Base-by-base conservation (phyloP, 2,797 vertebrate species). In the Streptopelia turtur region DNA sequence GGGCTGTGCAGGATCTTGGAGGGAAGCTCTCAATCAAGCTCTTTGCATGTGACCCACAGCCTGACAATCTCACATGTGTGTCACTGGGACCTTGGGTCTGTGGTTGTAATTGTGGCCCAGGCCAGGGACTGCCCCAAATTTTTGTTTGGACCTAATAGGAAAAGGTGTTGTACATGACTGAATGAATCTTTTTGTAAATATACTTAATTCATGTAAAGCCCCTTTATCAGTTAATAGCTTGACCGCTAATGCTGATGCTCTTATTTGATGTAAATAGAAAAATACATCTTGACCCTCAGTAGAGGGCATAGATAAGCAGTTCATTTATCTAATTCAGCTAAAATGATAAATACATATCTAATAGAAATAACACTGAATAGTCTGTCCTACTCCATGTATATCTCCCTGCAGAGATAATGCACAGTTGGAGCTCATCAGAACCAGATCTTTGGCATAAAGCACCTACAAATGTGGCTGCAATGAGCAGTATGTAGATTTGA, bases 321-420 rank as follows among this genome's bases (percentile, higher is more conserved):
- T 83, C 21, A 75, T 89, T 91, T 96, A 61, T 93, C 77, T 82
- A 57, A 70, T 5, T 88, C 27, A 89, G 47, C 24, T 89, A n/a
- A 57, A 61, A 96, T 94, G 53, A 47, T 59, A 93, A 94, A 71
- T 94, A 50, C 16, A 25, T 83, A 45, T 43, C 33, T 88, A 94
- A n/a, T 24, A 87, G 69, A 92, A 96, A 75, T 76, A 63, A 22
- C 31, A 56, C 33, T 20, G 41, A 56, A 18, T 0, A 0, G 24
- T 71, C 83, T 77, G 66, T 61, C 39, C 49, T 76, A 0, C 66
- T 84, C 52, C 13, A 1, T 5, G 6, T 47, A 3, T 35, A 6
- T 64, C 81, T 85, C 59, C 50, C 35, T 65, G 61, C 56, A 65
- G 90, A 84, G 69, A 52, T 60, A 68, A 64, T 12, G 33, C 53